Percentiles rank a stretch among this genome's conserved stretches.
Conservation (phyloP, 2,113 vertebrate genomes). For the Psittacula cyanocephala region DNA sequence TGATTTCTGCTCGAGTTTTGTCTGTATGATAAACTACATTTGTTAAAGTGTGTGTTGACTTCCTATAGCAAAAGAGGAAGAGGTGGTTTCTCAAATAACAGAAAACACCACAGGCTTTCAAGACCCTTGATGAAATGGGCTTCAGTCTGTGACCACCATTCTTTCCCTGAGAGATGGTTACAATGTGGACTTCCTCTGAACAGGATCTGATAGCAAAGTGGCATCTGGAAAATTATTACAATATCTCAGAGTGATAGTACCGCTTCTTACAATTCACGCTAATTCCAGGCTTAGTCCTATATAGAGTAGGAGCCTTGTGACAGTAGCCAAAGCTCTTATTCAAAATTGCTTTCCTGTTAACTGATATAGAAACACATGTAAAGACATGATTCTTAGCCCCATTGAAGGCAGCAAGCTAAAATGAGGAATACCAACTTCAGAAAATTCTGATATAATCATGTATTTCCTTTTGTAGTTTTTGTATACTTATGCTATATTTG, state of each 20-base stretch:
- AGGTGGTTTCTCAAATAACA: background rate
- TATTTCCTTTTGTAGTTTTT: background rate
- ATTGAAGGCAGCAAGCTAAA: background rate
- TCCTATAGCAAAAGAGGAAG: background rate
- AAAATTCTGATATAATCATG: background rate
- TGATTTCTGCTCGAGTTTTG: background rate
- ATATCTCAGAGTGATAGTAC: background rate
- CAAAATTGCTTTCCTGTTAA: background rate
- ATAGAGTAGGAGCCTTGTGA: background rate
- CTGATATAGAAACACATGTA: background rate
- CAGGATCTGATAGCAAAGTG: background rate
- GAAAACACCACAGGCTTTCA: background rate
- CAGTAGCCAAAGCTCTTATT: background rate
- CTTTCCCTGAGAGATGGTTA: background rate
- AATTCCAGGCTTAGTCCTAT: background rate
- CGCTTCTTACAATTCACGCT: background rate
- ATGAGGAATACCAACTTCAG: background rate
- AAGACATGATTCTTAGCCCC: background rate
- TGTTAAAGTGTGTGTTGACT: background rate
- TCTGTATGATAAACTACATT: background rate
- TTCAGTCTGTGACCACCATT: background rate
- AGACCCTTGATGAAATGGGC: background rate
- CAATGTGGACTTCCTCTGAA: background rate
- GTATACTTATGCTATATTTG: background rate
- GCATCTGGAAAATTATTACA: background rate